These are phyloP conservation scores for Zapornia atra DNA, from an alignment of 2,113 vertebrate genomes.

Conservation along the genomic window DNA sequence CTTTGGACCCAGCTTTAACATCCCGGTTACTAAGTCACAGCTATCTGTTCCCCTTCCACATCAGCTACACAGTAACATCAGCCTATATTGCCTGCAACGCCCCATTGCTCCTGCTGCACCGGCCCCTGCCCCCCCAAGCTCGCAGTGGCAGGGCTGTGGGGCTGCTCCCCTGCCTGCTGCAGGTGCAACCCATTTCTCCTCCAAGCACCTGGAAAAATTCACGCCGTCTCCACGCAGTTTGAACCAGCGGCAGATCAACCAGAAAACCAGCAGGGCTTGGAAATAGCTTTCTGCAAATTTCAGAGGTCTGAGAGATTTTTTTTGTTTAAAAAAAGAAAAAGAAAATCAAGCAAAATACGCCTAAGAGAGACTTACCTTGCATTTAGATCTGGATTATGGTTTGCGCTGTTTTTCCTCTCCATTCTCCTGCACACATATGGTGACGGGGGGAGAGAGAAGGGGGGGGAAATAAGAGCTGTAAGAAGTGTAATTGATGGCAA, in stretches of 20 bases:
- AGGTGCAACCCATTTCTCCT: background rate
- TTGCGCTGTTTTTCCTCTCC: conserved; percentile 53
- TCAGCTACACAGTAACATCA: background rate
- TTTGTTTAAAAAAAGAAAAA: background rate
- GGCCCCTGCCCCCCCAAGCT: background rate
- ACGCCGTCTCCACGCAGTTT: background rate
- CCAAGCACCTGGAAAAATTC: background rate
- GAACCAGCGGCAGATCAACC: background rate
- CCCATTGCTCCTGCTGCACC: background rate
- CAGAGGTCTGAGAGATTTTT: background rate
- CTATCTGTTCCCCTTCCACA: background rate
- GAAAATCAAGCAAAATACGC: background rate
- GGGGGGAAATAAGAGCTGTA: background rate
- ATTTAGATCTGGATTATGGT: background rate
- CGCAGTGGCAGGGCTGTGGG: accelerated
- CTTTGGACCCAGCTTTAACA: background rate
- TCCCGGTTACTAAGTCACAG: background rate
- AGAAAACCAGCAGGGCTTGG: background rate
- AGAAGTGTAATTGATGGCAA: conserved; percentile 56
- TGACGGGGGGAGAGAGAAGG: accelerated
- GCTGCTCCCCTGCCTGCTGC: background rate
- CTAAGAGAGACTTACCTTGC: background rate
- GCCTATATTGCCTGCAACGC: background rate
- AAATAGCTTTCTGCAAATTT: background rate
- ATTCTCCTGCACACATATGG: conserved; percentile 49